Evolutionary conservation across 23 tunicate species (phyloP), one percentile per base, ranked within the genome.

Genomic region (Halocynthia roretzi): DNA sequence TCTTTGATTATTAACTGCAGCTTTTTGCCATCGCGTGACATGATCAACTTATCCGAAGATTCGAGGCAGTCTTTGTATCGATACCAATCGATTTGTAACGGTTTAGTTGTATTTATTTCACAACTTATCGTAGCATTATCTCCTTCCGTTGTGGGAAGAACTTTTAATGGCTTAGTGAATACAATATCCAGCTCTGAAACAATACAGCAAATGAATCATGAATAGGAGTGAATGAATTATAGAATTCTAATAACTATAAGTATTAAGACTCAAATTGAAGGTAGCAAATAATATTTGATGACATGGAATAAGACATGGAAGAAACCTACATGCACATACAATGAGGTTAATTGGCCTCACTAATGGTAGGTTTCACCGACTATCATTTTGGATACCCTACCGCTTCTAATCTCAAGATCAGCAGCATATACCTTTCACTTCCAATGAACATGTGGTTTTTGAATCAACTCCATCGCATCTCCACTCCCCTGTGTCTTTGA

Each of bases 401-500:
- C n/a, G 2, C 17, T 58, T 4, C 64, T 14, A n/a, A 15, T 67
- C 31, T 67, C 22, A 12, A 14, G 22, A 67, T 17, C n/a, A 60
- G 17, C 2, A 60, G 64, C 64, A 60, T 60, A 18, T 71, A 74
- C 78, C 78, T 70, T 80, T 70, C 10, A 80, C 83, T 17, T 54
- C 55, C 18, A 80, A 40, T 10, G 51, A 14, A 10, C 55, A 44
- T 7, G 76, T 50, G 0, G 83, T 80, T 71, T 80, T 80, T 60
- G 80, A 44, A 51, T 80, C 83, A 8, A 54, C 79, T n/a, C 76
- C 83, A 54, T 80, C 73, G 80, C 83, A 80, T 11, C 58, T 80
- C 58, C 55, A 80, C 10, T 68, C 56, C 11, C 79, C 17, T 0
- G 52, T 54, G 77, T 80, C 83, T 8, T 51, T 10, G 21, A 66